Percentiles rank a stretch among this genome's conserved stretches.
These are phyloP conservation scores for Apodemia arnacis DNA, from an alignment of 2,888 invertebrate genomes.

Conservation along the genomic window DNA sequence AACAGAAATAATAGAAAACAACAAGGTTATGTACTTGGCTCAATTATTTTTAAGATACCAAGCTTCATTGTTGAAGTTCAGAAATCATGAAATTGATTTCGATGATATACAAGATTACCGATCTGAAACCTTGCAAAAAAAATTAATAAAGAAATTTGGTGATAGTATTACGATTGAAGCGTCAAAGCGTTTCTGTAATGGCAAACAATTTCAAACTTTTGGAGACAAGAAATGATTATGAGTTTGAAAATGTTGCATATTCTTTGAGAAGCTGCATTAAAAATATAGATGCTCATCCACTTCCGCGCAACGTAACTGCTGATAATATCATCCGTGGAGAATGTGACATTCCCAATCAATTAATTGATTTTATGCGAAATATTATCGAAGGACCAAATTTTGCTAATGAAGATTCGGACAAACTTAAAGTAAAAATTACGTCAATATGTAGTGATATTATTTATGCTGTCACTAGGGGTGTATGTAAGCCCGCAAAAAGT, in stretches of 20 bases:
- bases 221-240: slow-evolving; percentile 59
- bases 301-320: slow-evolving; percentile 69
- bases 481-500: not conserved
- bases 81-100: too few species aligned
- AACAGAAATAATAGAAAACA: too few species aligned
- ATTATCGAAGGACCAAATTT: too few species aligned
- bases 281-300: slow-evolving; percentile 68
- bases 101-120: slow-evolving; percentile 82
- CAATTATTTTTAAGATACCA: too few species aligned
- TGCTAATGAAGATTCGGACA: too few species aligned
- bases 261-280: slow-evolving; percentile 84
- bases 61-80: too few species aligned
- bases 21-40: too few species aligned
- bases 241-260: slow-evolving; percentile 82
- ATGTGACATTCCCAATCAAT: not conserved
- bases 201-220: slow-evolving; percentile 75
- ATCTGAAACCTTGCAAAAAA: slow-evolving; percentile 69
- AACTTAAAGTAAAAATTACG: too few species aligned
- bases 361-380: not conserved
- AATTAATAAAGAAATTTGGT: slow-evolving; percentile 46
- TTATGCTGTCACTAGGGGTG: too few species aligned
- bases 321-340: slow-evolving; percentile 58
- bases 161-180: slow-evolving; percentile 47
- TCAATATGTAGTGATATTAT: too few species aligned
- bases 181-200: slow-evolving; percentile 73